These are phyloP conservation scores for Lampris incognitus DNA, from an alignment of 2,113 vertebrate genomes.

Conservation along the genomic window DNA sequence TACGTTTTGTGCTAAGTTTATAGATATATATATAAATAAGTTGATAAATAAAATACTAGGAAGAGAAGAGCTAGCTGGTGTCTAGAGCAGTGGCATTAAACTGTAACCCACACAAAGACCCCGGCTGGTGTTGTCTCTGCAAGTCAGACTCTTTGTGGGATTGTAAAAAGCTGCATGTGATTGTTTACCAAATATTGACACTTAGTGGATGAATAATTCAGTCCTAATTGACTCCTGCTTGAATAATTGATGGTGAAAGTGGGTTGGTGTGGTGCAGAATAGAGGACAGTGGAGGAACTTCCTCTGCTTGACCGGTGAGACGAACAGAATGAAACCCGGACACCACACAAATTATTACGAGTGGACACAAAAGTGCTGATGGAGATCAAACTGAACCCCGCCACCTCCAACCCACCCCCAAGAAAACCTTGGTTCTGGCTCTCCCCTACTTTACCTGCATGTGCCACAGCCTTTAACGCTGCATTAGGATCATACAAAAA, in stretches of 20 bases:
- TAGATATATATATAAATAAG: no score
- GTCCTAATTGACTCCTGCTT: conserved; percentile 57
- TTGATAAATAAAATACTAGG: no score
- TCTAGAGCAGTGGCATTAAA: neutral
- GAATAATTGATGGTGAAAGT: conserved; percentile 64
- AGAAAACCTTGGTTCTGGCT: no score
- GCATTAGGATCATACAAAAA: no score
- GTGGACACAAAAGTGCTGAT: conserved; percentile 56
- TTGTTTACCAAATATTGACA: conserved; percentile 75
- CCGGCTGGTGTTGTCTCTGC: no score
- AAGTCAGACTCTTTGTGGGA: conserved; percentile 22
- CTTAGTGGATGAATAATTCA: conserved; percentile 64
- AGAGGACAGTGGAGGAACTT: conserved; percentile 28
- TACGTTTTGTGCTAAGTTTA: no score
- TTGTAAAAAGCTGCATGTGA: conserved; percentile 41
- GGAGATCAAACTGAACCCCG: conserved; percentile 31
- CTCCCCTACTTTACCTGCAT: no score
- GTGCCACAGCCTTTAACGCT: no score
- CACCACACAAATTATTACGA: conserved; percentile 47
- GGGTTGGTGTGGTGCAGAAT: conserved; percentile 15
- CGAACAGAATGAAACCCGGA: conserved; percentile 29
- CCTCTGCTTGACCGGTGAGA: conserved; percentile 52
- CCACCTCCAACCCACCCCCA: conserved; percentile 19
- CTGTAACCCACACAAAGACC: neutral
- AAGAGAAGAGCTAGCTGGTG: neutral